A percentile compares a stretch with the other conserved stretches of the same genome.
Conservation (phyloP, 2,113 vertebrate species). For the Odontesthes bonariensis region DNA sequence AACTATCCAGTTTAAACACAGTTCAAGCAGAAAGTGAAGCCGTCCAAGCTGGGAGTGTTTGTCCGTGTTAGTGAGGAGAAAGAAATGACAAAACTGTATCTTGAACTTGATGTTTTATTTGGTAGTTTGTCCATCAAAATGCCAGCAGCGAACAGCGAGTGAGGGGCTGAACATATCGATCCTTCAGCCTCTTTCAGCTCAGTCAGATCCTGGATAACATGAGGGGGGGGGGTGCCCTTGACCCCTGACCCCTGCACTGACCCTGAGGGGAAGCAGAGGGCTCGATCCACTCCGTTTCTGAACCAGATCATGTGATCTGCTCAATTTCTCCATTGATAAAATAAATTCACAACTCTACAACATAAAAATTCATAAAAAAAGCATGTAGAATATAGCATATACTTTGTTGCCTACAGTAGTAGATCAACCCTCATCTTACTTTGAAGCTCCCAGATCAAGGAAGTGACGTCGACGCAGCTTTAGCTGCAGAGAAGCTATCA, state of each 20-base stretch:
- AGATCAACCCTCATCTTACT: no score
- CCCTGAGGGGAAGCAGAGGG: slow-evolving; percentile 41
- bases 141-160: slow-evolving; percentile 50
- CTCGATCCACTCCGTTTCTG: slow-evolving; percentile 3
- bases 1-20: no score
- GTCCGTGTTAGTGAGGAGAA: background rate
- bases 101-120: slow-evolving; percentile 52
- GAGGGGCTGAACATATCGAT: slow-evolving; percentile 54
- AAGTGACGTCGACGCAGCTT: no score
- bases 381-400: no score
- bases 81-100: slow-evolving; percentile 26
- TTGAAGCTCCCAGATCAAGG: no score
- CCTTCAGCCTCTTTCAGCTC: slow-evolving; percentile 37
- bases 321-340: no score
- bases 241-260: slow-evolving; percentile 45
- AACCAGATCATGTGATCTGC: slow-evolving; percentile 8
- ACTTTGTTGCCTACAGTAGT: no score
- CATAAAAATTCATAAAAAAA: no score
- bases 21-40: no score
- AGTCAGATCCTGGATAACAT: slow-evolving; percentile 34
- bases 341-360: no score
- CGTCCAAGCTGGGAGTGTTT: no score
- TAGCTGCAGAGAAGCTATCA: no score
- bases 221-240: slow-evolving; percentile 52
- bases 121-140: slow-evolving; percentile 57